Percentiles rank a stretch among this genome's conserved stretches.
Conservation (phyloP, 1,140 invertebrate species). For the Pachyrhynchus sulphureomaculatus region DNA sequence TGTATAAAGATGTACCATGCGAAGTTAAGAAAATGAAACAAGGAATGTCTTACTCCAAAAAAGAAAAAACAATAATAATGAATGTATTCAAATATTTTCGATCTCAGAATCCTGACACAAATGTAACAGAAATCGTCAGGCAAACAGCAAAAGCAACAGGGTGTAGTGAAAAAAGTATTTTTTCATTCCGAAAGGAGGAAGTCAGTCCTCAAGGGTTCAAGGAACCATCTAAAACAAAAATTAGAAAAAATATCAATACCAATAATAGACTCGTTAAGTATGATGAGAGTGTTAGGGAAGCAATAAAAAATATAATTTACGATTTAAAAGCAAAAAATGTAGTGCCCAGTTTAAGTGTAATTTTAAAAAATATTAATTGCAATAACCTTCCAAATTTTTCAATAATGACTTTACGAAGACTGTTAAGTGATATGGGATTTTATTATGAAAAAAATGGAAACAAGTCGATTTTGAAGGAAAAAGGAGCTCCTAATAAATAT, state of each 20-base stretch:
- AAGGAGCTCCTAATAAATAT: conserved; percentile 2
- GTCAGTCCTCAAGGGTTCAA: conserved; percentile 44
- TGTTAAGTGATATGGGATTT: conserved; percentile 48
- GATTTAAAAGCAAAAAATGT: conserved; percentile 45
- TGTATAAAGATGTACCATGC: background rate
- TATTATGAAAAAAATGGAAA: conserved; percentile 47
- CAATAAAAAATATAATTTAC: conserved; percentile 43
- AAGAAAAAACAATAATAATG: conserved; percentile 48
- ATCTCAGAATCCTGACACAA: conserved; percentile 40
- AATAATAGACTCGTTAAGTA: conserved; percentile 48
- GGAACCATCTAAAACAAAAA: conserved; percentile 46
- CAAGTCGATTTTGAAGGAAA: conserved; percentile 45
- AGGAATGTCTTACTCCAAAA: conserved; percentile 47
- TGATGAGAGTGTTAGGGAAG: conserved; percentile 40
- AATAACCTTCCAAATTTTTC: conserved; percentile 45
- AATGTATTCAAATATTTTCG: conserved; percentile 49
- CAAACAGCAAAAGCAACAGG: conserved; percentile 46
- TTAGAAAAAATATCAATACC: conserved; percentile 45
- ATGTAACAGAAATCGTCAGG: conserved; percentile 45
- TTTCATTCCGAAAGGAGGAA: conserved; percentile 48
- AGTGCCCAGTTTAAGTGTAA: conserved; percentile 43
- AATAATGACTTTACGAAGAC: conserved; percentile 45
- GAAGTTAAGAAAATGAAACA: conserved; percentile 49
- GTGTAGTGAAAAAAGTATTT: conserved; percentile 48
- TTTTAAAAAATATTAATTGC: conserved; percentile 43